Percentiles rank a stretch among this genome's conserved stretches.
Evolutionary conservation across 2,888 invertebrate genomes (phyloP).

Genomic region (Tetanocera ferruginea): DNA sequence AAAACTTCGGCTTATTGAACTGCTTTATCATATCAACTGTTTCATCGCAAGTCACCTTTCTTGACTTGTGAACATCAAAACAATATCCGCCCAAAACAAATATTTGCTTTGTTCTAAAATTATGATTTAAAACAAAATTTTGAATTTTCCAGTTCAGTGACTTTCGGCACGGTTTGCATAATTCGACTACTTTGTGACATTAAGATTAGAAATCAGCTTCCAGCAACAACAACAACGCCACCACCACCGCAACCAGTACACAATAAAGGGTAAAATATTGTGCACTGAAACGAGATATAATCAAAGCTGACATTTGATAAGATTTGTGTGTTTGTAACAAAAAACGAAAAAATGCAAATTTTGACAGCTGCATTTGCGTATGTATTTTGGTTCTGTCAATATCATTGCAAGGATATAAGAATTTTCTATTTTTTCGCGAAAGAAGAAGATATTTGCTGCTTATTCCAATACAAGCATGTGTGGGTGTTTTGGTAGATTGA

Average conservation of each 20-base stretch:
- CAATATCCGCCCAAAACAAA: no score
- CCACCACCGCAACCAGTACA: background rate
- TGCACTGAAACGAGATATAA: constrained; percentile 5
- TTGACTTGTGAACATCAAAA: no score
- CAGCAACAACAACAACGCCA: background rate
- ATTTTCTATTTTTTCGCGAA: no score
- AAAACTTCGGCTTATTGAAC: no score
- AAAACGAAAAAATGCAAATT: background rate
- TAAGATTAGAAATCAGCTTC: background rate
- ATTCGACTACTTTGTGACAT: background rate
- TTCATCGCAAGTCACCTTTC: no score
- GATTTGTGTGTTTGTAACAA: background rate
- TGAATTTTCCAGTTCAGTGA: constrained; percentile 29
- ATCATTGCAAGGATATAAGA: background rate
- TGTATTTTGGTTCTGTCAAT: background rate
- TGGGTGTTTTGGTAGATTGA: background rate
- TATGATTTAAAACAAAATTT: background rate
- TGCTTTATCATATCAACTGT: no score
- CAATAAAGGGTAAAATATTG: background rate
- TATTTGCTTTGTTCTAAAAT: background rate
- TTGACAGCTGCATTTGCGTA: background rate
- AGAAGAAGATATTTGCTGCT: no score
- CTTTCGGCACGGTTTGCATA: constrained; percentile 3
- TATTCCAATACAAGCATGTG: no score
- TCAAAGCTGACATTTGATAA: background rate